Evolutionary conservation across 2,888 invertebrate genomes (phyloP), one percentile per base, ranked within the genome.

Genomic region (Graphium colonna): DNA sequence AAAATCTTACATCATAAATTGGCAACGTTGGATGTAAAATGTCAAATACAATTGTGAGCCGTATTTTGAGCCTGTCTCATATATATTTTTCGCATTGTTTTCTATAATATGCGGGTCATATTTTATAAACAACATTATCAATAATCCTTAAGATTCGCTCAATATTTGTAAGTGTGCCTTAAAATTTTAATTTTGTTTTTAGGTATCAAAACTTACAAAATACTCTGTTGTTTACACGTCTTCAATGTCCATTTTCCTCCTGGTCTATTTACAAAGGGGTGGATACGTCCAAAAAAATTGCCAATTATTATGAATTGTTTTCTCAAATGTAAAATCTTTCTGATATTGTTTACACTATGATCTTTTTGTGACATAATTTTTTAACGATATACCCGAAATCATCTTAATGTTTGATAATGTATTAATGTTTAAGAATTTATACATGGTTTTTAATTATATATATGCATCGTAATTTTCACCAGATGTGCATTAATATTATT

Each of bases 201-300:
- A 51, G 16, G 39, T 38, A 60, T 33, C 68, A 72, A 76, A 65
- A 65, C 65, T 62, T 65, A 67, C 59, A 57, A 21, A 61, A 62
- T 62, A 57, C 60, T 64, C 64, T 67, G 73, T 86, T 88, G 88
- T 88, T 88, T 88, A 88, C 87, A 87, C 88, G 88, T 88, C 81
- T 80, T 73, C 75, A 71, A 55, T 70, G 67, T 71, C 67, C 68
- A 69, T 72, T 67, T 73, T 71, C 67, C 66, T 21, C 65, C 67
- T 41, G 68, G 72, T 75, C 67, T 82, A 80, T 83, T 79, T 86
- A 83, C 79, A 82, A 87, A 86, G 86, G 87, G 87, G 88, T 78
- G 88, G 83, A 84, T 81, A 75, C 75, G 62, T 67, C 47, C 51
- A 56, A 45, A 49, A 51, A 43, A 58, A 56, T 10, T 13, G 53